Base-by-base conservation (phyloP, 2,888 invertebrate species). In the Mesochorus sp. region DNA sequence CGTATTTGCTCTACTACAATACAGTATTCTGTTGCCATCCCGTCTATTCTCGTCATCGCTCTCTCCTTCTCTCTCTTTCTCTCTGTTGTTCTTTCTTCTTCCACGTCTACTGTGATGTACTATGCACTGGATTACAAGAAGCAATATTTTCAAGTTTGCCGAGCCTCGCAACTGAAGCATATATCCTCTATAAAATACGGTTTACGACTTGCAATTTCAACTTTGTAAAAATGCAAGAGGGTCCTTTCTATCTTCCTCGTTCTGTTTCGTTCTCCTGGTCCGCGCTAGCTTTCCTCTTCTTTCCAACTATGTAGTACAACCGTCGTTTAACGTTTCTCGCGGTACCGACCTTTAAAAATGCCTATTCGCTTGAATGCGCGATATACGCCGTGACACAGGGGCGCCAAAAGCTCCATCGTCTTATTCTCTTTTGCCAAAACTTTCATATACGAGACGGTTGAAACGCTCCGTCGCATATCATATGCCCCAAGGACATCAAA, bases 181-280 rank as follows among this genome's bases (percentile, higher is more conserved):
- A 80, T 80, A 80, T 79, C 81, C 73, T 79, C 82, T 83, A 86
- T 88, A 88, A 88, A 88, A 84, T 82, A 85, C 83, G 80, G 82
- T 89, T 88, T 85, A 86, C 85, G 85, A 85, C 82, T 83, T 79
- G 83, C 87, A 86, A 88, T 88, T 88, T 87, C 84, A 87, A 88
- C 83, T 88, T 87, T 82, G 82, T 78, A 80, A 84, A 86, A 85
- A 86, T 77, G 55, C 75, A 76, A 73, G 67, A 42, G 61, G 39
- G 61, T 49, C 39, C 10, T 37, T 8, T 24, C 28, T n/a, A 17
- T 44, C 51, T 2, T 19, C 49, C 47, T 76, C 62, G 44, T 47
- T 39, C 51, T 17, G 34, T 55, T 51, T 55, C 47, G 67, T 51
- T 62, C 79, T 53, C 53, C 49, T 55, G n/a, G 17, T 12, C n/a